These are phyloP conservation scores for Ephialtes manifestator DNA, from an alignment of 2,888 invertebrate genomes.

Conservation along the genomic window DNA sequence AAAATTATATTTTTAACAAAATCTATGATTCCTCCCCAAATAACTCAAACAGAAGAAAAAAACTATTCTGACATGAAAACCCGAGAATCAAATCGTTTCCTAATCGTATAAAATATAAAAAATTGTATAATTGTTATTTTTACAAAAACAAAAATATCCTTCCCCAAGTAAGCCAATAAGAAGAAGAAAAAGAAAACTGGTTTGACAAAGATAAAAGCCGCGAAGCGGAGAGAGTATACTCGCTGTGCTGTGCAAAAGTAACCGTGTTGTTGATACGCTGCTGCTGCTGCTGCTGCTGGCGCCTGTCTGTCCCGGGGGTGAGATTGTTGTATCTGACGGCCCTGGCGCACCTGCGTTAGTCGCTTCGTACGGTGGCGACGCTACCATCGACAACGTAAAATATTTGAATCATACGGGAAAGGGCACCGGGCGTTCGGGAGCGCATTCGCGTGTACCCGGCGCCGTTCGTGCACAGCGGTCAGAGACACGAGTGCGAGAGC, in stretches of 20 bases:
- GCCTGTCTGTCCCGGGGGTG: slow-evolving; percentile 8
- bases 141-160: neutral
- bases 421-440: slow-evolving; percentile 72
- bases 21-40: no score
- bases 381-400: slow-evolving; percentile 74
- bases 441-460: slow-evolving; percentile 80
- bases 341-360: slow-evolving; percentile 37
- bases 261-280: neutral
- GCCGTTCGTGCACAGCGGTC: slow-evolving; percentile 87
- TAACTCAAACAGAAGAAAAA: no score
- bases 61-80: no score
- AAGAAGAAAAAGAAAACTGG: neutral
- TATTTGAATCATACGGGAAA: slow-evolving; percentile 76
- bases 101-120: no score
- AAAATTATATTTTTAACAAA: no score
- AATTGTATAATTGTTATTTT: no score
- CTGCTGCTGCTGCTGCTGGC: neutral
- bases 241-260: neutral
- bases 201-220: slow-evolving; percentile 8
- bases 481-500: slow-evolving; percentile 80
- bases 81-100: no score
- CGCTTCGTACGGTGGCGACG: slow-evolving; percentile 79
- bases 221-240: slow-evolving; percentile 8
- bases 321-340: neutral
- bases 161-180: no score